Base-by-base conservation (phyloP, 2,888 invertebrate species). In the Drosophila mulleri region DNA sequence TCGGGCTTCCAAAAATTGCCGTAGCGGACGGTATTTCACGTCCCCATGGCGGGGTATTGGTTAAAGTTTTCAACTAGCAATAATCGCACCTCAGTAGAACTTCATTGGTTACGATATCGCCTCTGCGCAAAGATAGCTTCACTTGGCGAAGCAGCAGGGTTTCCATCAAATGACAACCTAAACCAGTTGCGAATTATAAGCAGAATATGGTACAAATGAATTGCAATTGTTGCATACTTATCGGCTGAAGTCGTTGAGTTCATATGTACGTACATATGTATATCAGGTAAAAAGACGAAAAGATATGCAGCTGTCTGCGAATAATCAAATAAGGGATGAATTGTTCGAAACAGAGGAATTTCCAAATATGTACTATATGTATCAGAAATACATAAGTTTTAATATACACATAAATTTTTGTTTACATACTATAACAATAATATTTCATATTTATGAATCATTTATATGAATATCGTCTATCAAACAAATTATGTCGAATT, bases 21-120 rank as follows among this genome's bases (percentile, higher is more conserved):
- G 94, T 95, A 94, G 96, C 94, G 96, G 95, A 95, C 96, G 95
- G 94, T 96, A 95, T 96, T 96, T 95, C 96, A 96, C 96, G 95
- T 95, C 96, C 95, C 94, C 96, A 94, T 94, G 96, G 96, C 96
- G 96, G 96, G 96, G 96, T 96, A 96, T 96, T 97, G 96, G 96
- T 96, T 96, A 96, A 96, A 96, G 96, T 96, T 96, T 96, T 96
- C 96, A 96, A 96, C 96, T 96, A 96, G 96, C 96, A 97, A 97
- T 96, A 96, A 96, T 96, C 96, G 95, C 96, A 96, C 95, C 96
- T 96, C 96, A 95, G 96, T 95, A 95, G 94, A 94, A 96, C 96
- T 96, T 97, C 96, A 96, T 96, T 94, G 96, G 96, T 96, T 97
- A 97, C 96, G 96, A 96, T 96, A 96, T 95, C 95, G 96, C 96